Evolutionary conservation across 2,888 invertebrate genomes (phyloP), one percentile per base, ranked within the genome.

Genomic region (Dromius quadrimaculatus): DNA sequence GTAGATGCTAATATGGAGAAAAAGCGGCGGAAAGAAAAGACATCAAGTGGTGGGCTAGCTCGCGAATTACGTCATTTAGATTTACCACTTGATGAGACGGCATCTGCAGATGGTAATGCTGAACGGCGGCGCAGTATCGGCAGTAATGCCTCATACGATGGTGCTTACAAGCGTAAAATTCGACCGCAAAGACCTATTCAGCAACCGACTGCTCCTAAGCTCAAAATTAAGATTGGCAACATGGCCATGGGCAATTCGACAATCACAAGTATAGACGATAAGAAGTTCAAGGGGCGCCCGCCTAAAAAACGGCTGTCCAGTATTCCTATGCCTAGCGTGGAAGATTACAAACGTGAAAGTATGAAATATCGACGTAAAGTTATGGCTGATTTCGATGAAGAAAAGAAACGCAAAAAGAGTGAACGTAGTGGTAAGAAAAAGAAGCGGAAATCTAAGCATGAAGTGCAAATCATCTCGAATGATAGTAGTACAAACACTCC

Each of bases 341-440:
- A 94, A 81, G 93, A 94, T 78, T 82, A 94, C 57, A 90, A 90
- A 73, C 87, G 93, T 1, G 93, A 94, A 77, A 93, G 92, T 76
- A 94, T 95, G 94, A 94, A 93, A 79, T 95, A 88, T 81, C 87
- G 95, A 11, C 89, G 91, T 73, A 89, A 88, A 86, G 90, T 95
- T 1, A 93, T 93, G 92, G 92, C 92, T 2, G 91, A 91, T 77
- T 93, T 94, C 78, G 90, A 90, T 71, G 90, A 89, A 75, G 87
- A 87, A 74, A 90, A 90, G 75, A 86, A 86, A 74, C 82, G 83
- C 11, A 84, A 85, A 74, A 84, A 85, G 68, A 87, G 83, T 81
- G 87, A 83, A 80, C 86, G 81, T 79, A 83, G 74, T 79, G 89
- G 83, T 78, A 86, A 85, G 77, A 85, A 83, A 73, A 86, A 85